Evolutionary conservation across 2,113 vertebrate species (phyloP).

Genomic region (Petromus typicus): DNA sequence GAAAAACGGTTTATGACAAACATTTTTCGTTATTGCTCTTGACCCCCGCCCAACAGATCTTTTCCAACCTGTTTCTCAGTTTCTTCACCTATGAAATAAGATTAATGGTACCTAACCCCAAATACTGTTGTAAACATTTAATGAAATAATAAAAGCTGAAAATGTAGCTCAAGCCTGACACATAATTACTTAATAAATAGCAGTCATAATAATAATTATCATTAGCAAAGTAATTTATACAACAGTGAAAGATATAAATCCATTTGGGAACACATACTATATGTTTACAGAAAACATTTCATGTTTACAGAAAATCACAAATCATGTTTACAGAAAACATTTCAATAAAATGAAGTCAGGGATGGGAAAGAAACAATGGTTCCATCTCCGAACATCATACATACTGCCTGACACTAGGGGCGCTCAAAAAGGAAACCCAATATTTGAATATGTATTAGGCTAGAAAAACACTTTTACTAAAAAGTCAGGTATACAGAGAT

Average conservation of each 20-base stretch:
- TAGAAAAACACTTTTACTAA: not conserved
- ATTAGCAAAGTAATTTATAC: conserved; percentile 50
- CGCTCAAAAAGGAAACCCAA: conserved; percentile 14
- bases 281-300: conserved; percentile 22
- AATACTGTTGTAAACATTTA: conserved; percentile 24
- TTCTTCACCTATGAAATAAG: conserved; percentile 64
- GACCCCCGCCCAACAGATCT: conserved; percentile 79
- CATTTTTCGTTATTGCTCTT: conserved; percentile 85
- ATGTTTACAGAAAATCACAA: conserved; percentile 43
- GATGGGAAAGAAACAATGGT: not conserved
- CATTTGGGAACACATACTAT: conserved; percentile 8
- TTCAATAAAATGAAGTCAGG: conserved; percentile 15
- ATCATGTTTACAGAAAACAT: conserved; percentile 29
- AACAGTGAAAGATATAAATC: conserved; percentile 3
- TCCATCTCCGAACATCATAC: not conserved
- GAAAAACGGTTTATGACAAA: conserved; percentile 84
- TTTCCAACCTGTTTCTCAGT: conserved; percentile 33
- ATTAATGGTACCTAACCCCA: conserved; percentile 41
- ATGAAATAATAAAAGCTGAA: conserved; percentile 14
- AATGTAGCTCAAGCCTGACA: conserved; percentile 10
- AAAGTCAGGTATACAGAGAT: not conserved
- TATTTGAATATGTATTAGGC: not conserved
- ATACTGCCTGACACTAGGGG: conserved; percentile 30
- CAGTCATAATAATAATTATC: conserved; percentile 7
- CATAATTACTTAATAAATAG: conserved; percentile 39